Percentiles rank a stretch among this genome's conserved stretches.
Conservation (phyloP, 2,797 vertebrate species). For the Mormyrus proboscirostris region DNA sequence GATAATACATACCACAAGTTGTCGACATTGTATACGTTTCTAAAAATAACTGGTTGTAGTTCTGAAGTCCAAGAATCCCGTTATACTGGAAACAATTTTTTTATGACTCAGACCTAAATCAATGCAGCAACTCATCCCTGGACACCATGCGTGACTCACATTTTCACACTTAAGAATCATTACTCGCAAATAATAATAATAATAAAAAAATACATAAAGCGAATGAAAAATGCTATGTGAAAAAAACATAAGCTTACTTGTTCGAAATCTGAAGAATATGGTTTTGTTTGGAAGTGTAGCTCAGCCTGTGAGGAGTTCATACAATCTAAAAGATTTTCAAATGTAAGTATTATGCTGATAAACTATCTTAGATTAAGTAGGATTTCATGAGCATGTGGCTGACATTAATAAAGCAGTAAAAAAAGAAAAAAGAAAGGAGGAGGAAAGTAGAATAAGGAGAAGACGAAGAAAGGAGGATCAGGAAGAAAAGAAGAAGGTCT, state of each 20-base stretch:
- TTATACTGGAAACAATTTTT: conserved; percentile 2
- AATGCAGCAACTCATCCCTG: background rate
- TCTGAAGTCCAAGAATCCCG: conserved; percentile 41
- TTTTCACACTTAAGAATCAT: background rate
- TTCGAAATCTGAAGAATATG: background rate
- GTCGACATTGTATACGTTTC: conserved; percentile 27
- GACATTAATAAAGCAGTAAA: background rate
- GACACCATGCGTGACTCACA: background rate
- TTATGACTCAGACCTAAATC: background rate
- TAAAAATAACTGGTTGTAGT: conserved; percentile 32
- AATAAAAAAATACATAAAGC: background rate
- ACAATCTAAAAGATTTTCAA: background rate
- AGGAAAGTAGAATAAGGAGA: background rate
- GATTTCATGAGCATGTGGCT: background rate
- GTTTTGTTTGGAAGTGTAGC: background rate
- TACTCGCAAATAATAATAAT: background rate
- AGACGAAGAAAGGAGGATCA: background rate
- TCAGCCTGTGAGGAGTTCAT: background rate
- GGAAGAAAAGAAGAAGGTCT: background rate
- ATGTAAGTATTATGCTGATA: background rate
- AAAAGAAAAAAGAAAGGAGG: background rate
- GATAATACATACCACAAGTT: background rate
- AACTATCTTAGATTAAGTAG: background rate
- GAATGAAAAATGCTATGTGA: background rate
- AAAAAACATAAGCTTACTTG: background rate